Evolutionary conservation across 1,140 invertebrate species (phyloP).

Genomic region (Papilio xuthus): DNA sequence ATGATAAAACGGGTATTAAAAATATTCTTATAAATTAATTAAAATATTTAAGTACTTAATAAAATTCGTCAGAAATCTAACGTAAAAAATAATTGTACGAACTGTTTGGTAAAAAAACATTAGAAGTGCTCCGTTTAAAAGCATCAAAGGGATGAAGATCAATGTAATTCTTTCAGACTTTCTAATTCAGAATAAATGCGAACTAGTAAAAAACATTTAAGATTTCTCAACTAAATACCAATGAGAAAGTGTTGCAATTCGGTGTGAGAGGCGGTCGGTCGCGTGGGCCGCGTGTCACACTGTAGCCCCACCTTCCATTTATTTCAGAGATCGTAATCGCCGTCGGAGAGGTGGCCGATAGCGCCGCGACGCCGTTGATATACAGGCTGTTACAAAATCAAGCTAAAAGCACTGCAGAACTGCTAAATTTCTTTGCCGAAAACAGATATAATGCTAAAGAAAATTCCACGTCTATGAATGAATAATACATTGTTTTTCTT

Average conservation of each 20-base stretch:
- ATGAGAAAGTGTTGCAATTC: slow-evolving; percentile 12
- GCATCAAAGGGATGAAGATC: too few relatives aligned
- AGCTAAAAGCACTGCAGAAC: background rate
- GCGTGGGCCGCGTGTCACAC: slow-evolving; percentile 47
- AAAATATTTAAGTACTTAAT: too few relatives aligned
- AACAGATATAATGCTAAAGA: background rate
- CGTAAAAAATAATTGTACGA: too few relatives aligned
- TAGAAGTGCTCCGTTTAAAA: background rate
- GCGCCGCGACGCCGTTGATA: slow-evolving; percentile 48
- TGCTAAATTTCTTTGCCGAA: background rate
- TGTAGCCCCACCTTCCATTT: slow-evolving; percentile 57
- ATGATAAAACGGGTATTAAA: too few relatives aligned
- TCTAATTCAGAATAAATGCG: too few relatives aligned
- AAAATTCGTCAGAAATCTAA: too few relatives aligned
- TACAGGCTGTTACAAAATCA: background rate
- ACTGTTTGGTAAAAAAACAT: too few relatives aligned
- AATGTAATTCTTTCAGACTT: too few relatives aligned
- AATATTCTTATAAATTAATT: too few relatives aligned
- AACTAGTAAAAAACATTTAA: background rate
- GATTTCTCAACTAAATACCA: background rate
- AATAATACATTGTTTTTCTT: too few relatives aligned
- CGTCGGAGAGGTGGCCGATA: slow-evolving; percentile 50
- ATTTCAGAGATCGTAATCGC: slow-evolving; percentile 56
- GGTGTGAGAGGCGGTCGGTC: background rate
- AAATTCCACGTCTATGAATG: too few relatives aligned